A percentile compares a stretch with the other conserved stretches of the same genome.
Evolutionary conservation across 2,113 vertebrate genomes (phyloP).

Genomic region (Hiodon tergisus): DNA sequence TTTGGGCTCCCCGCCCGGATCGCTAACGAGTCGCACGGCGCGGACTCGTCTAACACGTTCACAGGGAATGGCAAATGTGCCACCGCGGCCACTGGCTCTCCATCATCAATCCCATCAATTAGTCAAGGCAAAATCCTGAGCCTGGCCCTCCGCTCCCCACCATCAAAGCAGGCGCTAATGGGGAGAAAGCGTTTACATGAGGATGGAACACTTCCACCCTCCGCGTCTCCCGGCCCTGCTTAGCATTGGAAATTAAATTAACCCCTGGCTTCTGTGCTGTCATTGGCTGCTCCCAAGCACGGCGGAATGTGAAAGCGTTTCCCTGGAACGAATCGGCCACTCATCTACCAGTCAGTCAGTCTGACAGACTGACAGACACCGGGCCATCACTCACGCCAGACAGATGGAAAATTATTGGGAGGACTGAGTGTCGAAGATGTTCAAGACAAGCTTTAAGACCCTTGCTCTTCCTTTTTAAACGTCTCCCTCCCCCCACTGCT

Average conservation of each 20-base stretch:
- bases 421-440: neutral
- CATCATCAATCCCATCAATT: neutral
- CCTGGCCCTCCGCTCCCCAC: neutral
- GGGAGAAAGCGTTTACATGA: neutral
- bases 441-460: neutral
- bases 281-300: neutral
- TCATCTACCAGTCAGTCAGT: slow-evolving; percentile 26
- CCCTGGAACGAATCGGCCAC: slow-evolving; percentile 14
- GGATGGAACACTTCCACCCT: neutral
- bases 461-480: neutral
- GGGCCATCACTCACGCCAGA: slow-evolving; percentile 30
- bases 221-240: neutral
- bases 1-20: too few relatives aligned
- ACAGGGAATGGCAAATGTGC: neutral
- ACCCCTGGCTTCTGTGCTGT: neutral
- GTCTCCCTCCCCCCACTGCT: too few relatives aligned
- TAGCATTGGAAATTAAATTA: slow-evolving; percentile 29
- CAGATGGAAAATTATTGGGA: slow-evolving; percentile 19
- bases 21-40: too few relatives aligned
- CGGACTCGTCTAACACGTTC: neutral
- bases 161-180: neutral
- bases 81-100: neutral
- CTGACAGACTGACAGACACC: slow-evolving; percentile 27
- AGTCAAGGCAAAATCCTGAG: neutral
- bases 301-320: slow-evolving; percentile 12